Evolutionary conservation across 2,113 vertebrate genomes (phyloP), one percentile per base, ranked within the genome.

Genomic region (Pipra filicauda): DNA sequence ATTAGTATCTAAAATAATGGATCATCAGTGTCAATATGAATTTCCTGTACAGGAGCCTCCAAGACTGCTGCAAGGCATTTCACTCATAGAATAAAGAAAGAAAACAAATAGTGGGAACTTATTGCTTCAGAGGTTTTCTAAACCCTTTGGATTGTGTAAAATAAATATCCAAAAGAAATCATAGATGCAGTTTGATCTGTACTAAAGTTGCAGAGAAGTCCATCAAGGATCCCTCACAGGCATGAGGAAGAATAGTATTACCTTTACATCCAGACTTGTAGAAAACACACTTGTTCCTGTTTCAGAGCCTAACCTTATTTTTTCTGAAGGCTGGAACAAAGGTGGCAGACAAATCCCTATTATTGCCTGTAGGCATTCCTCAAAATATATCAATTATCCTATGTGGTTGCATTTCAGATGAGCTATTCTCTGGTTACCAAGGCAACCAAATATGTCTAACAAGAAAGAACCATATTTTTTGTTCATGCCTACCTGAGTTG

Each of bases 331-430:
- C 39, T 77, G 37, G 28, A 96, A 91, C 44, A 4, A 4, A 83
- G 79, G 69, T 86, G 85, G 44, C 79, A 93, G 88, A 82, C 61
- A 96, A 94, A 94, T 88, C 79, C 54, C 55, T 88, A 52, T 95
- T 91, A 95, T 77, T 90, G 88, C 91, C 88, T 66, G 48, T 92
- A 91, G 96, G 85, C 59, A 81, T 88, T 59, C 85, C 59, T 75
- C 75, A 93, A 91, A 95, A 95, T 73, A 71, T 64, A 88, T 97
- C 92, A 94, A 91, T 91, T 96, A 95, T 52, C 88, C 71, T 84
- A 93, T 67, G 71, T 48, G 48, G 51, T 77, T 86, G 59, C 55
- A 93, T 94, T 97, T 96, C 78, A 95, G 64, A 55, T 57, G 33
- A 95, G 92, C 88, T 91, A 93, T 83, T 91, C 79, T 93, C 72